These are phyloP conservation scores for Cryptophagus acutangulus DNA, from an alignment of 2,888 invertebrate genomes.

Conservation along the genomic window DNA sequence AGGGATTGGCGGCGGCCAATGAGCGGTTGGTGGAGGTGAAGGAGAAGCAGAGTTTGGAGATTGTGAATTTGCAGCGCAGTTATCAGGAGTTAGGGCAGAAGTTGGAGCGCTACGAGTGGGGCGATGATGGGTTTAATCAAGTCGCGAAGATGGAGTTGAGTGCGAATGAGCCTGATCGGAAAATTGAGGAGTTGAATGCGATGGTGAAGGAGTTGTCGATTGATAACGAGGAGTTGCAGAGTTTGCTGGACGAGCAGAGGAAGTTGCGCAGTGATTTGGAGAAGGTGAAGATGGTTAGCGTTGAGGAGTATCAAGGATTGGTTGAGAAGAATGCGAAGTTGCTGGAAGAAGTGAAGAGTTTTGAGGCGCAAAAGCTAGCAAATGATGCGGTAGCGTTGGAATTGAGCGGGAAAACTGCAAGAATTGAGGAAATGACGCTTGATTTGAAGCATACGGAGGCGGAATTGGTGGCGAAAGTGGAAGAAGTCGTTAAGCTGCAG, in stretches of 20 bases:
- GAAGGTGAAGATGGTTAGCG: too few species aligned
- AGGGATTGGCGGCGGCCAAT: constrained; percentile 68
- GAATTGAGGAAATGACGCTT: too few species aligned
- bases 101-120: constrained; percentile 56
- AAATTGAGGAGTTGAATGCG: constrained; percentile 52
- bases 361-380: too few species aligned
- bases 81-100: constrained; percentile 66
- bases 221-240: constrained; percentile 59
- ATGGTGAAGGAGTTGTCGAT: constrained; percentile 56
- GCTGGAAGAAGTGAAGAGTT: too few species aligned
- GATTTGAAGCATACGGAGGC: too few species aligned
- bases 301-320: too few species aligned
- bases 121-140: constrained; percentile 35
- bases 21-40: constrained; percentile 75
- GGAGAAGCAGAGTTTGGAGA: constrained; percentile 73
- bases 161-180: constrained; percentile 18
- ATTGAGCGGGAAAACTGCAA: too few species aligned
- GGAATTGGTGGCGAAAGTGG: too few species aligned
- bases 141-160: constrained; percentile 4
- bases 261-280: constrained; percentile 38
- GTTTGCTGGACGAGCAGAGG: constrained; percentile 53
- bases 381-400: too few species aligned
- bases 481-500: too few species aligned
- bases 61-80: constrained; percentile 67
- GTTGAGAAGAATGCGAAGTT: too few species aligned